These are phyloP conservation scores for Spodoptera litura DNA, from an alignment of 1,140 invertebrate species.

Conservation along the genomic window DNA sequence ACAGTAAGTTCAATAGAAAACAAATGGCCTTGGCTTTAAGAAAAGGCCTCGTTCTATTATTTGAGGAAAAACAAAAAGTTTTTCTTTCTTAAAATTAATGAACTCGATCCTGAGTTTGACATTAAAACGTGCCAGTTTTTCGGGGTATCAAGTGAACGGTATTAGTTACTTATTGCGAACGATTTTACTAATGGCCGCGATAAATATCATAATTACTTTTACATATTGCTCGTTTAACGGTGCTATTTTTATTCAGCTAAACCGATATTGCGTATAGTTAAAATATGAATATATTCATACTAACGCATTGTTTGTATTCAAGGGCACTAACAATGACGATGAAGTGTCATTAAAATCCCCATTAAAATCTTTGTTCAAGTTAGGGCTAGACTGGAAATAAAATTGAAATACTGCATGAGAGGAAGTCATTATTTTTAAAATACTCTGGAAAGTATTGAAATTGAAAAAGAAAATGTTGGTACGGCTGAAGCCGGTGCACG, in stretches of 20 bases:
- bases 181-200: not conserved
- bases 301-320: too few species aligned
- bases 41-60: conserved; percentile 36
- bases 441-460: conserved; percentile 10
- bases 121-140: conserved; percentile 24
- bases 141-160: conserved; percentile 23
- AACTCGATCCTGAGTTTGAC: conserved; percentile 34
- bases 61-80: conserved; percentile 36
- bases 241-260: not conserved
- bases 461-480: conserved; percentile 15
- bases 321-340: too few species aligned
- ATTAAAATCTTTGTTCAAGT: conserved; percentile 1
- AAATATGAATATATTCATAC: not conserved
- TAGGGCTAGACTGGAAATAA: conserved; percentile 1
- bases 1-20: conserved; percentile 26
- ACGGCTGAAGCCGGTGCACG: conserved; percentile 12
- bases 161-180: conserved; percentile 26
- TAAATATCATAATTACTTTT: not conserved
- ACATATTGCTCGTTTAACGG: not conserved
- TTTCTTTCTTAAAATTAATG: conserved; percentile 36
- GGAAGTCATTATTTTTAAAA: conserved; percentile 40
- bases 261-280: not conserved
- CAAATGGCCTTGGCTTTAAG: conserved; percentile 31
- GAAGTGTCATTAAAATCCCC: not conserved
- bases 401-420: conserved; percentile 17